Percentiles rank a stretch among this genome's conserved stretches.
Conservation (phyloP, 1,140 invertebrate genomes). For the Anoplolepis gracilipes region DNA sequence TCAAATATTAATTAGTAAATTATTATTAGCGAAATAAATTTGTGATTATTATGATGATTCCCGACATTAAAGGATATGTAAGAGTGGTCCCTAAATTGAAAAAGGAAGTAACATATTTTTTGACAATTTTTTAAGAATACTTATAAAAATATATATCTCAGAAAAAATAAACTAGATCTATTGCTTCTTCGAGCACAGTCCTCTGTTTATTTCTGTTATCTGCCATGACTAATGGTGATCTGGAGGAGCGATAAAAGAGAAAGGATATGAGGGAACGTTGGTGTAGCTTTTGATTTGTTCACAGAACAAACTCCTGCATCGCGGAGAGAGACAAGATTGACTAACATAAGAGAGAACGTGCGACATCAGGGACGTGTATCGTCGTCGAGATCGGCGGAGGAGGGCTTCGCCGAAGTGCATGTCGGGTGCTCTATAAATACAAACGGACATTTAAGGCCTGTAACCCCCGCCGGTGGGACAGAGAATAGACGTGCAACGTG, state of each 20-base stretch:
- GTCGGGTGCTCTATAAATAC: constrained; percentile 77
- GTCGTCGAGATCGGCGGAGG: constrained; percentile 42
- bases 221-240: constrained; percentile 38
- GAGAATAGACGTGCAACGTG: constrained; percentile 15
- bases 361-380: constrained; percentile 42
- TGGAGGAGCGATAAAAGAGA: constrained; percentile 29
- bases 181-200: background rate
- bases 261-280: constrained; percentile 9
- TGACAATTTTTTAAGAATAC: background rate
- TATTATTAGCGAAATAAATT: background rate
- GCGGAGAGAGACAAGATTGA: background rate
- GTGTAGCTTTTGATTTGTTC: constrained; percentile 35
- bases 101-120: background rate
- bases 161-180: background rate
- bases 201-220: constrained; percentile 31
- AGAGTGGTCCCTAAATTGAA: background rate
- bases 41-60: background rate
- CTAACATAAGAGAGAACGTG: constrained; percentile 8
- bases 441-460: constrained; percentile 75
- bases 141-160: too few species aligned
- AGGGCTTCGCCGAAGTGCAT: constrained; percentile 66
- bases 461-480: constrained; percentile 39
- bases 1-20: background rate
- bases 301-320: constrained; percentile 27
- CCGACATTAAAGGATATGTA: background rate